phyloP scores from a whole-genome alignment of 2,888 invertebrate species.

The Allacma fusca region DNA sequence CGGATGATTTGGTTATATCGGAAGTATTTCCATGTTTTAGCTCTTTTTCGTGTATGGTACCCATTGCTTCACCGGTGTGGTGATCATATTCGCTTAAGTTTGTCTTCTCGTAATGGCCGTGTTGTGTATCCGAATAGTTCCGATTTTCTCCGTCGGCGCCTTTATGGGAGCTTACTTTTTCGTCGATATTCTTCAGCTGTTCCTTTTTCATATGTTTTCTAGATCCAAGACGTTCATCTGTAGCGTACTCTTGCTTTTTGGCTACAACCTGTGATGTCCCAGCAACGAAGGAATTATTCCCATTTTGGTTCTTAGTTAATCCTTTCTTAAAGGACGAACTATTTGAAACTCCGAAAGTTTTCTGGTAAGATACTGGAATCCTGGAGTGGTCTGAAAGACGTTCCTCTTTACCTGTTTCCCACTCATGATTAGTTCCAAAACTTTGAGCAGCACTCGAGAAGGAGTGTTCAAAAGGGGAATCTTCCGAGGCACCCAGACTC shows the following conservation, averaged over 20 bases:
- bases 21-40: not conserved
- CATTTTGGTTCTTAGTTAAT: not conserved
- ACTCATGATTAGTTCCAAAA: too few species aligned
- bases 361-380: not conserved
- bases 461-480: too few species aligned
- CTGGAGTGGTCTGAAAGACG: not conserved
- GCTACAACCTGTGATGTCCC: not conserved
- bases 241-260: not conserved
- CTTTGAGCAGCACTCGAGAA: too few species aligned
- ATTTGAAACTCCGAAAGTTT: not conserved
- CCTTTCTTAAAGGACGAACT: not conserved
- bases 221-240: not conserved
- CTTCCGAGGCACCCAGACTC: too few species aligned
- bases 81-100: constrained; percentile 13
- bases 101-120: constrained; percentile 4
- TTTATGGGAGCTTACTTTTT: not conserved
- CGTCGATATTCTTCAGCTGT: not conserved
- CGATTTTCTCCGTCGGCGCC: not conserved
- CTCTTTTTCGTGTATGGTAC: constrained; percentile 16
- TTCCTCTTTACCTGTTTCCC: not conserved
- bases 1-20: not conserved
- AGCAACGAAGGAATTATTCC: not conserved
- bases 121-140: not conserved
- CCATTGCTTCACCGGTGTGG: not conserved
- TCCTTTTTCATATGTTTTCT: constrained; percentile 16